Evolutionary conservation across 2,113 vertebrate genomes (phyloP), one percentile per base, ranked within the genome.

Genomic region (Hepsetus odoe): DNA sequence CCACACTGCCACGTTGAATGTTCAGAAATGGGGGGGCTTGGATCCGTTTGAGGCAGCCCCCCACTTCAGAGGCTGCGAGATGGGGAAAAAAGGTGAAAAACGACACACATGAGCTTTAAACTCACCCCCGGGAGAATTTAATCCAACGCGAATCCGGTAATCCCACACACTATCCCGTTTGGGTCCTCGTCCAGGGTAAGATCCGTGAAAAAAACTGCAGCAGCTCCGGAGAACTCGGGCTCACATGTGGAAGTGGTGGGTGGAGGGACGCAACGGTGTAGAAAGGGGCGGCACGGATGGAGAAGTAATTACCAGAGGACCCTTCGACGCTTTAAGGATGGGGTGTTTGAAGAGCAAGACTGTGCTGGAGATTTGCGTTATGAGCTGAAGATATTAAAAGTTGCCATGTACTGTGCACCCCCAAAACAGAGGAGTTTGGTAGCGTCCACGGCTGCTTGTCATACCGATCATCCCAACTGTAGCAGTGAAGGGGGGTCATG

Each of bases 361-460:
- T 64, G 64, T 13, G 38, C 22, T 58, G 33, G 5, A 51, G 3
- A n/a, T 59, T 35, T 40, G 26, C 42, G 28, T 28, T 59, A 24
- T 62, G 46, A 30, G 11, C 2, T 46, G 49, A 55, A 74, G 20
- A 2, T 44, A 0, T 13, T 56, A 28, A 42, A 80, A 74, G 40
- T 22, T 35, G 14, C 18, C 61, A 3, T 3, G 0, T 1, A 4
- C 24, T 24, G 1, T 42, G 53, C 66, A 74, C 79, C 83, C 85
- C 77, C 55, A 32, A 22, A 11, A 14, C n/a, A 80, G n/a, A 10
- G 12, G 0, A 2, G 83, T 4, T 86, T 93, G 90, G 92, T 92
- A 91, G 85, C 77, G 86, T 84, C 91, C 90, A 90, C 87, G 89
- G 79, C 86, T 88, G 88, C 85, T 86, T 86, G 80, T 89, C 89